A percentile compares a stretch with the other conserved stretches of the same genome.
Evolutionary conservation across 2,113 vertebrate species (phyloP).

Genomic region (Neofelis nebulosa): DNA sequence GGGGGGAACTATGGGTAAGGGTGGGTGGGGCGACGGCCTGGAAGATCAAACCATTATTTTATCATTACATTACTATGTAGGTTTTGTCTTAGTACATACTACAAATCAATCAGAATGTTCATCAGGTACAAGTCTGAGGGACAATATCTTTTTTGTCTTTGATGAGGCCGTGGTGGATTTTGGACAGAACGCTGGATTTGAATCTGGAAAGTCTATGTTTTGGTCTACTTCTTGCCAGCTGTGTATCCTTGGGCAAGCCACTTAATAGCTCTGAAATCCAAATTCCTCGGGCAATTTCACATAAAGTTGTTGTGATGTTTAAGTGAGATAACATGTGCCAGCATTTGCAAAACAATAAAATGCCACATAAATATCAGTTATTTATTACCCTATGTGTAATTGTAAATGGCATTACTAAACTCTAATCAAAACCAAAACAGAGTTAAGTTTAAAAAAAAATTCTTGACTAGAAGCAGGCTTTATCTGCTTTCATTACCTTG

Average conservation of each 20-base stretch:
- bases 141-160: not conserved
- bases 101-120: not conserved
- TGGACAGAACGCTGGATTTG: not conserved
- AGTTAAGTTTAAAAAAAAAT: not conserved
- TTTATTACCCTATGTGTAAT: slow-evolving; percentile 35
- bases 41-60: not conserved
- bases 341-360: slow-evolving; percentile 53
- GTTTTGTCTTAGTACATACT: not conserved
- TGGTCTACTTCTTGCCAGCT: not conserved
- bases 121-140: not conserved
- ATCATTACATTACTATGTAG: not conserved
- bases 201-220: not conserved
- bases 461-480: slow-evolving; percentile 48
- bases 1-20: not conserved
- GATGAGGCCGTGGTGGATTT: not conserved
- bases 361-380: slow-evolving; percentile 20
- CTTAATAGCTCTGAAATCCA: not conserved
- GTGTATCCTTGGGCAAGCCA: not conserved
- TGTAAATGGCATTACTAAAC: slow-evolving; percentile 55
- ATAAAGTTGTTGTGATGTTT: slow-evolving; percentile 5
- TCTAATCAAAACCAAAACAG: slow-evolving; percentile 57
- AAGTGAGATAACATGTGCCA: slow-evolving; percentile 42
- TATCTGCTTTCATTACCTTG: slow-evolving; percentile 62
- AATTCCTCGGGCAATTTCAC: slow-evolving; percentile 28
- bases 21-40: not conserved